These are phyloP conservation scores for Achroia grisella DNA, from an alignment of 1,140 invertebrate genomes.

Conservation along the genomic window DNA sequence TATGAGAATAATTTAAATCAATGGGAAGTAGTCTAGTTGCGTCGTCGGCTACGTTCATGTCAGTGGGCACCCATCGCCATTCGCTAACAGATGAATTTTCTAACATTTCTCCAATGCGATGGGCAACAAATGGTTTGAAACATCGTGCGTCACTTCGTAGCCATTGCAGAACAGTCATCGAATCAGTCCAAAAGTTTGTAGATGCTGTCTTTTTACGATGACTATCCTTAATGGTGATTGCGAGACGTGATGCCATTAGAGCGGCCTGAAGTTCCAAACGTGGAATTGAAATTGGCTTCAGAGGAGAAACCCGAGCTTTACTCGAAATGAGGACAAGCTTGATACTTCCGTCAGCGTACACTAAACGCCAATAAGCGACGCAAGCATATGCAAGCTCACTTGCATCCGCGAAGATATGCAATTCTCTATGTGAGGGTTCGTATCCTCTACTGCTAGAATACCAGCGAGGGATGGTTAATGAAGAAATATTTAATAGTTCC, in stretches of 20 bases:
- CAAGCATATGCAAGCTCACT: slow-evolving; percentile 15
- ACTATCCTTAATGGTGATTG: slow-evolving; percentile 2
- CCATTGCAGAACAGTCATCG: background rate
- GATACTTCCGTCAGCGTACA: background rate
- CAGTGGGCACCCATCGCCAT: background rate
- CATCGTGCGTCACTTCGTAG: slow-evolving; percentile 1
- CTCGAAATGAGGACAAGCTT: slow-evolving; percentile 2
- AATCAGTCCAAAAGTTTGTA: slow-evolving; percentile 4
- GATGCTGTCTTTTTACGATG: slow-evolving; percentile 1
- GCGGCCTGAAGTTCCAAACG: slow-evolving; percentile 7
- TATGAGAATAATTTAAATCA: background rate
- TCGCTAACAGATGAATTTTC: background rate
- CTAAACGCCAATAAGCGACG: slow-evolving; percentile 21
- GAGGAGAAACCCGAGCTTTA: slow-evolving; percentile 5
- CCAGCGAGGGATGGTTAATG: background rate
- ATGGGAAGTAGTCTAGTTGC: background rate
- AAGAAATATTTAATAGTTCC: background rate
- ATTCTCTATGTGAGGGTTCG: slow-evolving; percentile 13
- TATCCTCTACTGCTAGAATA: background rate
- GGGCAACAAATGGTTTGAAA: slow-evolving; percentile 1
- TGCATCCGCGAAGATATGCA: slow-evolving; percentile 26
- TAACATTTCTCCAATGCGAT: background rate
- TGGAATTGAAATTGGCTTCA: slow-evolving; percentile 9
- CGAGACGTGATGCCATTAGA: slow-evolving; percentile 5
- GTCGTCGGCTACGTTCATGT: slow-evolving; percentile 1